Evolutionary conservation across 2,888 invertebrate genomes (phyloP), one percentile per base, ranked within the genome.

Genomic region (Spisula subtruncata): DNA sequence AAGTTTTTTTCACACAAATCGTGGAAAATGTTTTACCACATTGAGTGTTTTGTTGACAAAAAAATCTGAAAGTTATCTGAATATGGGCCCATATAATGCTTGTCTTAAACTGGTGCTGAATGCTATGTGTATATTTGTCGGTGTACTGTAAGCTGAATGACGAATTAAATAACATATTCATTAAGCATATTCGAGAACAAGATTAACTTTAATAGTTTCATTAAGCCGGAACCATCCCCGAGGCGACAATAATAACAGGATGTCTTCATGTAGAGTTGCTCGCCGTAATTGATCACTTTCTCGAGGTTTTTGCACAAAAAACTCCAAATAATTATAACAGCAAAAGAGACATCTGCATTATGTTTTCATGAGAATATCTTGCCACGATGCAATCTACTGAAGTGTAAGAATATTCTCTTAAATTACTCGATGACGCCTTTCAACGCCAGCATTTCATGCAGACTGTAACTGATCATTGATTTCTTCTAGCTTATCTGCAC

Each of bases 321-420:
- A 66, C 60, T 25, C 8, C 10, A 66, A 66, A 66, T 66, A 66
- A 66, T 66, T 66, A 66, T 66, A 66, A 66, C 60, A 66, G 25
- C 60, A 66, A 66, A 66, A 66, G 25, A 25, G n/a, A 25, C 60
- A 25, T 66, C 25, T 66, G 60, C 12, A 66, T 66, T 25, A 25
- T 5, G 60, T 25, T 66, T n/a, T 10, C 51, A 51, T 51, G 51
- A 14, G 14, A 51, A 51, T 14, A 51, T 51, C 60, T 66, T 66
- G 2, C 60, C 25, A 66, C 10, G 60, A 66, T 66, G 60, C 60
- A 66, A 66, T 66, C 60, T 25, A 25, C 25, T 25, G 1, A 66
- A 66, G 60, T 66, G 60, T 66, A 25, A n/a, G 25, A n/a, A 66
- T 12, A 66, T 66, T 25, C 60, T 66, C 60, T 25, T 66, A 66